These are phyloP conservation scores for Cyphomyrus plagiostoma DNA, from an alignment of 2,113 vertebrate species.

Conservation along the genomic window DNA sequence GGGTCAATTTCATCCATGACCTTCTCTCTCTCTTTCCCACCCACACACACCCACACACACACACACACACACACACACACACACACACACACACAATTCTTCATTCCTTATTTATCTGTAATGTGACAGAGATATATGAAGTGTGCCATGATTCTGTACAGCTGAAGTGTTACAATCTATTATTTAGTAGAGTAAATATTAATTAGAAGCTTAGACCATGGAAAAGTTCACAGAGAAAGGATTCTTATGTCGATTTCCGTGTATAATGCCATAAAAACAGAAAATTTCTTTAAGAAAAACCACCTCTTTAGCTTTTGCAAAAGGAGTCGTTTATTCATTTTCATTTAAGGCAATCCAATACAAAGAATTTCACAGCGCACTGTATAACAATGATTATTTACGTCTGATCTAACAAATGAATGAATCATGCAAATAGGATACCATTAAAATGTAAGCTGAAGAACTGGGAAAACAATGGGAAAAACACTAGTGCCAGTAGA, in stretches of 20 bases:
- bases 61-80: neutral
- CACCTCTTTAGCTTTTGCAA: conserved; percentile 43
- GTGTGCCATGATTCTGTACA: neutral
- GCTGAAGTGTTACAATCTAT: neutral
- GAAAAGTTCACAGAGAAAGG: neutral
- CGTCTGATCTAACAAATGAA: conserved; percentile 55
- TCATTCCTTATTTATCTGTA: neutral
- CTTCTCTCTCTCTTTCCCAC: neutral
- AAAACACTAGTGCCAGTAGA: neutral
- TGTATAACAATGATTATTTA: conserved; percentile 61
- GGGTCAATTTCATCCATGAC: neutral
- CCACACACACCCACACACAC: too few species aligned
- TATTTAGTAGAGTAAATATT: neutral
- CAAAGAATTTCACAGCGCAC: conserved; percentile 71
- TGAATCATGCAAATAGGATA: conserved; percentile 64
- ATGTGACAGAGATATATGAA: neutral
- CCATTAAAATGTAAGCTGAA: conserved; percentile 48
- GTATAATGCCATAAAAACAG: neutral
- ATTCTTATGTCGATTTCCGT: neutral
- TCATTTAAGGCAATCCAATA: conserved; percentile 71
- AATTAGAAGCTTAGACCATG: neutral
- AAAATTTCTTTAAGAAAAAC: conserved; percentile 7
- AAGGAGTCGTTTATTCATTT: conserved; percentile 62
- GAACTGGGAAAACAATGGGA: neutral
- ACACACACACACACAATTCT: neutral